Percentiles rank a stretch among this genome's conserved stretches.
Evolutionary conservation across 2,797 vertebrate genomes (phyloP).

Genomic region (Lithobates pipiens): DNA sequence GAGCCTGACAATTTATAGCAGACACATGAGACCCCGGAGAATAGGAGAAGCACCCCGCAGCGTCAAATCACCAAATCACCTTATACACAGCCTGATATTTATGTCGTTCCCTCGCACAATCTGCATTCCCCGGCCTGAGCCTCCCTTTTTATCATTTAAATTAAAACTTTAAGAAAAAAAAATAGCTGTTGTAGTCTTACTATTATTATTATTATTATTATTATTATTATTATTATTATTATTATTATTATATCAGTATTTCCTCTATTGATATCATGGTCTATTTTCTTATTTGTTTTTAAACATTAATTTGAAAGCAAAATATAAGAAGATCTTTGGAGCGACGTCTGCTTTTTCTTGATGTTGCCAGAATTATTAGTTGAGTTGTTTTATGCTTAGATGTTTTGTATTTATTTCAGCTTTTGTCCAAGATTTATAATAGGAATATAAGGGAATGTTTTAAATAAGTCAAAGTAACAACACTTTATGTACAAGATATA

Average conservation of each 20-base stretch:
- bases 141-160: too few relatives aligned
- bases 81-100: constrained; percentile 31
- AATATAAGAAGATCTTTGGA: too few relatives aligned
- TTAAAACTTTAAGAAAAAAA: not conserved
- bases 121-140: too few relatives aligned
- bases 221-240: not conserved
- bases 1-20: constrained; percentile 23
- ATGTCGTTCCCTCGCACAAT: not conserved
- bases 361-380: too few relatives aligned
- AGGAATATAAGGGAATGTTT: too few relatives aligned
- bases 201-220: not conserved
- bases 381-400: too few relatives aligned
- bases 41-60: constrained; percentile 16
- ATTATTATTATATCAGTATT: not conserved
- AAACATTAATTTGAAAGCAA: not conserved
- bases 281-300: not conserved
- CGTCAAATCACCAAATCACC: constrained; percentile 23
- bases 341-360: too few relatives aligned
- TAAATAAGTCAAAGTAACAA: too few relatives aligned
- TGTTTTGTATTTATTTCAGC: too few relatives aligned
- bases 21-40: constrained; percentile 40
- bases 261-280: not conserved
- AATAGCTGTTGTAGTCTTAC: too few relatives aligned
- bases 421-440: too few relatives aligned
- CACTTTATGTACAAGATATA: too few relatives aligned